Percentiles rank a stretch among this genome's conserved stretches.
Conservation (phyloP, 1,140 invertebrate genomes). For the Sycobia sp. region DNA sequence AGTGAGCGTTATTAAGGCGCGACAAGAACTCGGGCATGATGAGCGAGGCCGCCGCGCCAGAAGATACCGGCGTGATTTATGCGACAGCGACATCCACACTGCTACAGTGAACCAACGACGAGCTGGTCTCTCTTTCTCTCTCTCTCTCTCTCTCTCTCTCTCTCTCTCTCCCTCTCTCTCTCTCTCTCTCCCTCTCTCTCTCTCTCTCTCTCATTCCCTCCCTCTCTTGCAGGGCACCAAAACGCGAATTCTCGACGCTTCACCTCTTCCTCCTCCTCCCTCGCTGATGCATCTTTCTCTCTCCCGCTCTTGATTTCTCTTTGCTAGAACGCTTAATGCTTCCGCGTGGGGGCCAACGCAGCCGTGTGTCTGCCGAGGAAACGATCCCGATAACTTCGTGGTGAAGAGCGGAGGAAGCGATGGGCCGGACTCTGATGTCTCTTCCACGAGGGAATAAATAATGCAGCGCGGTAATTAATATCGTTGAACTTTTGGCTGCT, state of each 20-base stretch:
- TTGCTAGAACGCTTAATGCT: slow-evolving; percentile 7
- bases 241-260: neutral
- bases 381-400: slow-evolving; percentile 16
- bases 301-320: neutral
- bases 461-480: slow-evolving; percentile 18
- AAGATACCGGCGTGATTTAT: slow-evolving; percentile 60
- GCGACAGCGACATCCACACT: slow-evolving; percentile 54
- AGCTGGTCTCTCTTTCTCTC: neutral
- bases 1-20: slow-evolving; percentile 60
- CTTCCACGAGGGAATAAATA: slow-evolving; percentile 1
- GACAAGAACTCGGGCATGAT: slow-evolving; percentile 61
- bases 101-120: neutral
- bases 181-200: neutral
- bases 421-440: neutral
- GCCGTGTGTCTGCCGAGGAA: neutral
- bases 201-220: slow-evolving; percentile 15
- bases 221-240: neutral
- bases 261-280: neutral
- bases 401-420: neutral
- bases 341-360: neutral
- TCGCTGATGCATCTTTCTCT: neutral
- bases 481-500: neutral
- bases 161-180: neutral
- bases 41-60: slow-evolving; percentile 55
- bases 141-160: slow-evolving; percentile 8